phyloP scores from a whole-genome alignment of 2,113 vertebrate genomes.

The Centropus bengalensis region DNA sequence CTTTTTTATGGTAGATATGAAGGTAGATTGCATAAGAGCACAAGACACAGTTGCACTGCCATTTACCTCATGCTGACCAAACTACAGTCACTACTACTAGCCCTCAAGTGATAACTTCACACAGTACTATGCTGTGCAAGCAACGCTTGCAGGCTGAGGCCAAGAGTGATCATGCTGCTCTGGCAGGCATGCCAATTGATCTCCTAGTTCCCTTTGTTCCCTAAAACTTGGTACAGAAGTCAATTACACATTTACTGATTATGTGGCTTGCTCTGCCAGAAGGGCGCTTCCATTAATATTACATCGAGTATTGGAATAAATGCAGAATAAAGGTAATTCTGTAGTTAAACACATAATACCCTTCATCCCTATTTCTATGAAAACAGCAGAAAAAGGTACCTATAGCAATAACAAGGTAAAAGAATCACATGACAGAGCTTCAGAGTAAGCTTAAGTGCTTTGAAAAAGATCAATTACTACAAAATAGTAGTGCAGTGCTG shows the following conservation, averaged over 20 bases:
- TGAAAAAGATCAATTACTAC: slow-evolving; percentile 39
- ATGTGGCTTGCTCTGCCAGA: neutral
- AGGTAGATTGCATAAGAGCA: neutral
- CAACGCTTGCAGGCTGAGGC: neutral
- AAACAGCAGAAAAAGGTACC: neutral
- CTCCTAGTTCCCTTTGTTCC: slow-evolving; percentile 13
- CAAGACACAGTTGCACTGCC: neutral
- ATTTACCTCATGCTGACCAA: neutral
- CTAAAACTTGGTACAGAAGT: neutral
- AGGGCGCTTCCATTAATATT: slow-evolving; percentile 26
- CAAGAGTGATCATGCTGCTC: neutral
- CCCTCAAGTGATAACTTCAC: neutral
- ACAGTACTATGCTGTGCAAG: neutral
- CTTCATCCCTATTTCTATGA: neutral
- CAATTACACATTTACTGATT: slow-evolving; percentile 36
- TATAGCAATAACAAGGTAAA: neutral
- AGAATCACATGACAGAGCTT: neutral
- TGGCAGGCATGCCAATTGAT: neutral
- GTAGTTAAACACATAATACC: neutral
- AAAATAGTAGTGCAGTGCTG: neutral
- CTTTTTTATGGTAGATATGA: neutral
- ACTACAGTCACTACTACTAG: neutral
- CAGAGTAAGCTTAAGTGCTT: slow-evolving; percentile 11
- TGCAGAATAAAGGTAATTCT: slow-evolving; percentile 6
- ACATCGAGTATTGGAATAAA: neutral